Evolutionary conservation across 2,113 vertebrate genomes (phyloP).

Genomic region (Caranx ignobilis): DNA sequence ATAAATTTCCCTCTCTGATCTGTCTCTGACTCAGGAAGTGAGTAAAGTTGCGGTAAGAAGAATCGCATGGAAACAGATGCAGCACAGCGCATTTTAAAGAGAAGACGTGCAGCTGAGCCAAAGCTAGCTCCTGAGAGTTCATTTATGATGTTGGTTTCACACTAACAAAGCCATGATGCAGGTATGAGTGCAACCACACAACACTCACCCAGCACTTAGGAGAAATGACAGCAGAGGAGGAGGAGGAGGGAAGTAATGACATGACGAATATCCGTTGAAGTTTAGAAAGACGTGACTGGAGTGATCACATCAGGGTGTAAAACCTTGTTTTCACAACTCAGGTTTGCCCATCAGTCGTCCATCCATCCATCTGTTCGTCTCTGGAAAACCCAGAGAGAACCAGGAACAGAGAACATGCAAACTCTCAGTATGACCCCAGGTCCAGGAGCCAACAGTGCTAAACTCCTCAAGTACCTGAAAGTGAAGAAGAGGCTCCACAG

Average conservation of each 20-base stretch:
- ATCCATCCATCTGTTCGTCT: too few relatives aligned
- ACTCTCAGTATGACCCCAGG: too few relatives aligned
- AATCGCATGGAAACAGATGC: background rate
- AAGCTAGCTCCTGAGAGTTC: background rate
- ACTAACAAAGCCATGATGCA: background rate
- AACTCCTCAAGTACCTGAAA: too few relatives aligned
- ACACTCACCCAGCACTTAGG: background rate
- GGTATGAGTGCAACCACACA: background rate
- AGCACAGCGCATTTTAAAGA: background rate
- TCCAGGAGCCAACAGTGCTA: too few relatives aligned
- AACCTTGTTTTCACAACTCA: too few relatives aligned
- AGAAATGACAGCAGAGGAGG: background rate
- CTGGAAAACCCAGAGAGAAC: too few relatives aligned
- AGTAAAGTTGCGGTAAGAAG: background rate
- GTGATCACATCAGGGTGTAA: too few relatives aligned
- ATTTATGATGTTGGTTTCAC: background rate
- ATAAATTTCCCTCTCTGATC: conserved; percentile 19
- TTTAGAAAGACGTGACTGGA: too few relatives aligned
- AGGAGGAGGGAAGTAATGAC: background rate
- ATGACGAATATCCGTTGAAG: background rate
- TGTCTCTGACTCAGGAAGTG: conserved; percentile 46
- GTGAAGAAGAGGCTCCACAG: too few relatives aligned
- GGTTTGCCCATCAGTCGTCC: too few relatives aligned
- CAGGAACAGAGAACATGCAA: too few relatives aligned
- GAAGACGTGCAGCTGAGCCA: background rate